phyloP scores from a whole-genome alignment of 2,113 vertebrate species.

The Gymnogyps californianus region DNA sequence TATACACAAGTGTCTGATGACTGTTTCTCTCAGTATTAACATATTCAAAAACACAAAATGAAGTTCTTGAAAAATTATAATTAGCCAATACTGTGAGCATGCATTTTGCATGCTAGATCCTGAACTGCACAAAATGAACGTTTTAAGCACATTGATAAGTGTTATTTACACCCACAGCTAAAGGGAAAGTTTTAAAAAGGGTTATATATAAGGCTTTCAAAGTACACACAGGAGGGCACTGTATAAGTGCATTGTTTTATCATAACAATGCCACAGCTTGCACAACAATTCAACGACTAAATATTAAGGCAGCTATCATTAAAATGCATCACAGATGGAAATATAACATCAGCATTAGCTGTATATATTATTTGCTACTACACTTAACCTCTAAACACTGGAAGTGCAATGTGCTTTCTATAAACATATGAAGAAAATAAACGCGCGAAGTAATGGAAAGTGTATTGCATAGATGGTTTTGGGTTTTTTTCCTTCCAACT shows the following conservation, averaged over 20 bases:
- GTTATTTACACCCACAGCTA: neutral
- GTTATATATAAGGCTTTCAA: neutral
- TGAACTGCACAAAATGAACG: neutral
- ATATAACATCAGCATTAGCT: accelerated
- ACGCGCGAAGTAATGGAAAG: neutral
- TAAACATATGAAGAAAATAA: neutral
- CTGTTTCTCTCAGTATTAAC: neutral
- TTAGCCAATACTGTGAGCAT: neutral
- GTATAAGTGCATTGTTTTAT: neutral
- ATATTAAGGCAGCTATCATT: neutral
- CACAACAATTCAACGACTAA: neutral
- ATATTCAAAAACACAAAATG: neutral
- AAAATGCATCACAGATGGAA: neutral
- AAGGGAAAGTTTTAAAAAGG: neutral
- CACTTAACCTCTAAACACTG: neutral
- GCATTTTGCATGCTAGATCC: neutral
- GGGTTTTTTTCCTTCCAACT: too few species aligned
- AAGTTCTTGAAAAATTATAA: neutral
- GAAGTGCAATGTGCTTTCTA: neutral
- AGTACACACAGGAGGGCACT: neutral
- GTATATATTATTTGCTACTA: neutral
- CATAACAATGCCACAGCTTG: neutral
- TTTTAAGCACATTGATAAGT: neutral
- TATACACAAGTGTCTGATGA: neutral
- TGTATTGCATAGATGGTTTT: neutral